Conservation (phyloP, 2,113 vertebrate species). For the Ursus arctos region DNA sequence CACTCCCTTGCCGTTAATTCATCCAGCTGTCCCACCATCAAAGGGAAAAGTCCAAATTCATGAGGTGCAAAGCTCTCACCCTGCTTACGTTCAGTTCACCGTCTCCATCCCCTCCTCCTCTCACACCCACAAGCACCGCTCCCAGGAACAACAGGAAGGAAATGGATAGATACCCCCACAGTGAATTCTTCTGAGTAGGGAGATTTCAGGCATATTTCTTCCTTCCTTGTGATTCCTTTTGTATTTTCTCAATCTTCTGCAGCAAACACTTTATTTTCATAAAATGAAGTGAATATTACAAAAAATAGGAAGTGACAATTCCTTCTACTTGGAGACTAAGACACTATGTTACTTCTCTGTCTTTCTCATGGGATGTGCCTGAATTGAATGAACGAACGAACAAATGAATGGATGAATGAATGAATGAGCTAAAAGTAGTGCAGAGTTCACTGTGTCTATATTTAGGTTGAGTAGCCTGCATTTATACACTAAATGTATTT, state of each 20-base stretch:
- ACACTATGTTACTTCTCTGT: background rate
- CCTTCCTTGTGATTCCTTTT: slow-evolving; percentile 23
- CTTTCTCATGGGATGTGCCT: background rate
- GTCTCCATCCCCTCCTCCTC: background rate
- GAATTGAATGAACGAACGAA: background rate
- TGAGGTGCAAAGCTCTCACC: background rate
- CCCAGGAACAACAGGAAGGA: slow-evolving; percentile 8
- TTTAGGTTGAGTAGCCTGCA: background rate
- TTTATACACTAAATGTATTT: background rate
- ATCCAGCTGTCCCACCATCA: background rate
- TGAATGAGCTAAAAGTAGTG: background rate
- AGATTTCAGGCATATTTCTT: background rate
- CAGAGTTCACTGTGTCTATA: background rate
- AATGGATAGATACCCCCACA: background rate
- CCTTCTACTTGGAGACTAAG: slow-evolving; percentile 19
- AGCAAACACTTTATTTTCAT: slow-evolving; percentile 27
- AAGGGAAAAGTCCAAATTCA: background rate
- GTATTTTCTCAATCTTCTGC: slow-evolving; percentile 44
- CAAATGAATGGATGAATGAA: background rate
- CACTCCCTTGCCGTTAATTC: background rate
- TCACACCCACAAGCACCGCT: background rate
- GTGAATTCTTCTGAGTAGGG: slow-evolving; percentile 30
- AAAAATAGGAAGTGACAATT: background rate
- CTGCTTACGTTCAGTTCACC: background rate
- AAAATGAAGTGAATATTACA: slow-evolving; percentile 4